A percentile compares a stretch with the other conserved stretches of the same genome.
Conservation (phyloP, 2,888 invertebrate species). For the Tenthredo scrophulariae region DNA sequence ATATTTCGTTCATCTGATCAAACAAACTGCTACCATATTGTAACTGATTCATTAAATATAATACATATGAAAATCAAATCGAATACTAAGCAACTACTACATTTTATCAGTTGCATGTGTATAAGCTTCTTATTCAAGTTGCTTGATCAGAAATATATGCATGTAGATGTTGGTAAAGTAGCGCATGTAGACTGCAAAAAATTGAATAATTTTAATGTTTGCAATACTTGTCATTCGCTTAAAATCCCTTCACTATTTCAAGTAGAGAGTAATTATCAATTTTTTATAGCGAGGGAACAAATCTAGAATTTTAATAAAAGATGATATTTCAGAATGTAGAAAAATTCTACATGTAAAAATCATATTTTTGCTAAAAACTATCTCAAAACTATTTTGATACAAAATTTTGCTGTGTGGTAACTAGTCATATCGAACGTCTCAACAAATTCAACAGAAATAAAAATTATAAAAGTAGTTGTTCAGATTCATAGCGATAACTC, state of each 20-base stretch:
- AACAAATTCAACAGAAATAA: not conserved
- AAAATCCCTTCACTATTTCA: slow-evolving; percentile 3
- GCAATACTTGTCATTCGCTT: not conserved
- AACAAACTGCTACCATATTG: not conserved
- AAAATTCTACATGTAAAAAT: not conserved
- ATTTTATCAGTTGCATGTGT: slow-evolving; percentile 43
- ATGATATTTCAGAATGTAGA: not conserved
- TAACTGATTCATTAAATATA: slow-evolving; percentile 6
- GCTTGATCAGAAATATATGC: slow-evolving; percentile 36
- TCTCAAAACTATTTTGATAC: not conserved
- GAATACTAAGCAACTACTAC: not conserved
- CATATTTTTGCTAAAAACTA: not conserved
- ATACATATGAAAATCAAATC: not conserved
- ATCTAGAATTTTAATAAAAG: not conserved
- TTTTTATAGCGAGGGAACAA: not conserved
- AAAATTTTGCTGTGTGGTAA: not conserved
- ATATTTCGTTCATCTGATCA: slow-evolving; percentile 28
- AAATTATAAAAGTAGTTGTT: not conserved
- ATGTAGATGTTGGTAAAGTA: slow-evolving; percentile 21
- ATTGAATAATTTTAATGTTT: not conserved
- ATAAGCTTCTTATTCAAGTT: slow-evolving; percentile 28
- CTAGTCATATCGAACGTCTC: not conserved
- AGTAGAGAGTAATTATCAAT: not conserved
- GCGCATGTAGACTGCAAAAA: slow-evolving; percentile 33
- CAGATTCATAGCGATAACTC: not conserved